Percentiles rank a stretch among this genome's conserved stretches.
These are phyloP conservation scores for Luehdorfia chinensis DNA, from an alignment of 1,140 invertebrate genomes.

Conservation along the genomic window DNA sequence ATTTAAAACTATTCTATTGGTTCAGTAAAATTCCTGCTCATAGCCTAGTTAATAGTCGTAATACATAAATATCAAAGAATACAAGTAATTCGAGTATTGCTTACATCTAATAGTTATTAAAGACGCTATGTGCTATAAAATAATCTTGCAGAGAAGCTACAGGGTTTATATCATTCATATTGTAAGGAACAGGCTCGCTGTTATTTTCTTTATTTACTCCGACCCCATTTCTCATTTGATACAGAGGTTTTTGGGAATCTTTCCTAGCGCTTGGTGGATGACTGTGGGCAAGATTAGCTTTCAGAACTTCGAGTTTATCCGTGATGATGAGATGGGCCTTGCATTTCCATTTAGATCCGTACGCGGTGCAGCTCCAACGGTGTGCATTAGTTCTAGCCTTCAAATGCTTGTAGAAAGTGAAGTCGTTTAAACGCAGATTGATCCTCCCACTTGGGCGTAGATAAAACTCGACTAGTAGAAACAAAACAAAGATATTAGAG, in stretches of 20 bases:
- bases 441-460: slow-evolving; percentile 59
- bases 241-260: slow-evolving; percentile 23
- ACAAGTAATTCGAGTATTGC: background rate
- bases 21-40: background rate
- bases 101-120: slow-evolving; percentile 39
- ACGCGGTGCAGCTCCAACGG: slow-evolving; percentile 69
- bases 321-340: slow-evolving; percentile 67
- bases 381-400: slow-evolving; percentile 59
- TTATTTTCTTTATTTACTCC: slow-evolving; percentile 30
- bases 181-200: slow-evolving; percentile 8
- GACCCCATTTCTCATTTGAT: slow-evolving; percentile 26
- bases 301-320: slow-evolving; percentile 61
- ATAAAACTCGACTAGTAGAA: slow-evolving; percentile 63
- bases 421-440: slow-evolving; percentile 65
- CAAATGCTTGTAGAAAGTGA: slow-evolving; percentile 66
- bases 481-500: slow-evolving; percentile 25
- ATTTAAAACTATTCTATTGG: slow-evolving; percentile 2
- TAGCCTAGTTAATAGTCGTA: background rate
- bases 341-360: slow-evolving; percentile 68
- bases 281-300: slow-evolving; percentile 53
- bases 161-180: slow-evolving; percentile 18
- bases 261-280: slow-evolving; percentile 53
- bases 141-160: slow-evolving; percentile 53
- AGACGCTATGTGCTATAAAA: slow-evolving; percentile 61
- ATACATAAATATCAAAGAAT: background rate